Conservation (phyloP, 2,797 vertebrate species). For the Molossus alvarezi region DNA sequence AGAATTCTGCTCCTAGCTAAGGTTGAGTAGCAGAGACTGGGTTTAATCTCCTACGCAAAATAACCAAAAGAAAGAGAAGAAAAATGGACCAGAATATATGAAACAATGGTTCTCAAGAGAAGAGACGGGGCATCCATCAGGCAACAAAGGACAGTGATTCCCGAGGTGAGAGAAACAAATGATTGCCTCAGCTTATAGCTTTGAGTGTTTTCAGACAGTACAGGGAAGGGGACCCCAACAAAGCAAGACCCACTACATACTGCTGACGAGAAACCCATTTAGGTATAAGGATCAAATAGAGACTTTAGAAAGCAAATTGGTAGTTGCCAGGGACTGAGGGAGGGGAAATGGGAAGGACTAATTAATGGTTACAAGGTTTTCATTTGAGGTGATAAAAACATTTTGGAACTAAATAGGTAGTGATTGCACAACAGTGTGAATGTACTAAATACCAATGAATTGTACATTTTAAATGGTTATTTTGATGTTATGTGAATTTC, state of each 20-base stretch:
- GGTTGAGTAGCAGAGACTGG: not conserved
- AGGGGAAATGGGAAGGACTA: not conserved
- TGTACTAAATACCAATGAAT: not conserved
- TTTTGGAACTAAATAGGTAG: conserved; percentile 40
- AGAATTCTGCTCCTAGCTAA: conserved; percentile 14
- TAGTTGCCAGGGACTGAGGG: not conserved
- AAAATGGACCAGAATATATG: not conserved
- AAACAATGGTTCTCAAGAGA: conserved; percentile 29
- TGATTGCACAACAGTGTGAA: not conserved
- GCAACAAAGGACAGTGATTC: not conserved
- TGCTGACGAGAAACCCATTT: not conserved
- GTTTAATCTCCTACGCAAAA: conserved; percentile 15
- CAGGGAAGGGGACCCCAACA: not conserved
- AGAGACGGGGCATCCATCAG: not conserved
- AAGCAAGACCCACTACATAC: not conserved
- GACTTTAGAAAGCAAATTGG: not conserved
- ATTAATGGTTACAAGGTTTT: not conserved
- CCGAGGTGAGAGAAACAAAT: not conserved
- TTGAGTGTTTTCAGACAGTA: conserved; percentile 23
- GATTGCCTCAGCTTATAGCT: not conserved
- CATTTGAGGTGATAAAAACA: not conserved
- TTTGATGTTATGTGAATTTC: conserved; percentile 17
- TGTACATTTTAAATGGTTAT: not conserved
- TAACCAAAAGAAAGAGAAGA: not conserved
- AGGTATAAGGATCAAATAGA: not conserved